Base-by-base conservation (phyloP, 1,140 invertebrate genomes). In the Steinernema feltiae region DNA sequence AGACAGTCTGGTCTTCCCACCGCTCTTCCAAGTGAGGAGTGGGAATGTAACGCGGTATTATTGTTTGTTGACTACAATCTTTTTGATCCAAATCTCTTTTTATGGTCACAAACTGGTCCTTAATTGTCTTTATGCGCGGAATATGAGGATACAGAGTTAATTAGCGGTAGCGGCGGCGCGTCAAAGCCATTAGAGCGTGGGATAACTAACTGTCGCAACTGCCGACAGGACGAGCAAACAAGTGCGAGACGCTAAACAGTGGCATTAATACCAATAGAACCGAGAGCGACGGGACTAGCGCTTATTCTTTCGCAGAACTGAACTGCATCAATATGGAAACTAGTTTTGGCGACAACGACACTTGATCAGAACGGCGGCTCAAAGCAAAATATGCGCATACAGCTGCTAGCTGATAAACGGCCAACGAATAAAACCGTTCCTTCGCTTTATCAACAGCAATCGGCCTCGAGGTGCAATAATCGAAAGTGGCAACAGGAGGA, bases 311-410 rank as follows among this genome's bases (percentile, higher is more conserved):
- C 12, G 24, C 24, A 63, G 53, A 27, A 27, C 12, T n/a, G 12
- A 63, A 12, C 24, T 27, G 24, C 53, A 12, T 17, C 12, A 63
- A 27, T 63, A 3, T 63, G 12, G 12, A 63, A 63, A 63, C 53
- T 63, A 63, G 53, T 63, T 63, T 27, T 63, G 53, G 53, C 53
- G 53, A 27, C 53, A 63, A 63, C 24, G 35, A 7, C 53, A 27
- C 7, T 21, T 3, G 7, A 15, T 21, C 7, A 63, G 7, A 7
- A 27, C 7, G 24, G 24, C 24, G 53, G 53, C 53, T 63, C 53
- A 63, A 63, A 27, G 7, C 53, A 63, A 63, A 63, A 63, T 63
- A 63, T 46, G 53, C 53, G 53, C 53, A 63, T 63, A 27, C 53
- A 63, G 53, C 53, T 63, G 24, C 53, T 63, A 3, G 53, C 53